phyloP scores from a whole-genome alignment of 2,113 vertebrate genomes.

The Athene noctua region DNA sequence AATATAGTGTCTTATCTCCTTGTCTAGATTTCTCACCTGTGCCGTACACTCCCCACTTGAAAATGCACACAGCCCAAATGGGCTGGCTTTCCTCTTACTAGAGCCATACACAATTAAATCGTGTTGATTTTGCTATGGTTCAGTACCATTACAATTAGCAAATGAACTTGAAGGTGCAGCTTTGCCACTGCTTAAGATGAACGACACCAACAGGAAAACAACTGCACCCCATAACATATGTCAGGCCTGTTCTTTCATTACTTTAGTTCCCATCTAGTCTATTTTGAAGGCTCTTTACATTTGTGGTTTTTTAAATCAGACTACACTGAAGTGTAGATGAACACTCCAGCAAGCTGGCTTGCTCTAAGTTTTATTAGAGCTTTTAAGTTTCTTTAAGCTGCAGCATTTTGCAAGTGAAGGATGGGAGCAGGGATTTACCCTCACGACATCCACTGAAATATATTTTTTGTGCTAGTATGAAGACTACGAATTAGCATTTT shows the following conservation, averaged over 20 bases:
- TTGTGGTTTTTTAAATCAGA: background rate
- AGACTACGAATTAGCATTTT: conserved; percentile 74
- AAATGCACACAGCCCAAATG: background rate
- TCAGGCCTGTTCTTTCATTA: background rate
- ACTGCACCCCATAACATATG: background rate
- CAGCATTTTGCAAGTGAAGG: conserved; percentile 55
- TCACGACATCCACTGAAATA: conserved; percentile 48
- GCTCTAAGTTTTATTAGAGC: conserved; percentile 47
- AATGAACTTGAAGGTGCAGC: background rate
- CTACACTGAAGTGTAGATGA: background rate
- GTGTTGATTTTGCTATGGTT: background rate
- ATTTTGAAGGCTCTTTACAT: background rate
- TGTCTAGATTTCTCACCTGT: background rate
- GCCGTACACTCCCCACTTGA: background rate
- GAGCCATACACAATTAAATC: background rate
- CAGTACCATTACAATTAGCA: background rate
- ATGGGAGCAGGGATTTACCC: conserved; percentile 50
- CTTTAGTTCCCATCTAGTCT: background rate
- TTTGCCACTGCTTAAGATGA: background rate
- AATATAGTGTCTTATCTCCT: background rate
- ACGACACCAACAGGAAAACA: background rate
- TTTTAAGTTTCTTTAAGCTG: conserved; percentile 69
- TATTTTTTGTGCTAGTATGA: conserved; percentile 63
- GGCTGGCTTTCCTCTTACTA: background rate
- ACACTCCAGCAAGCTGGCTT: conserved; percentile 4